Percentiles rank a stretch among this genome's conserved stretches.
These are phyloP conservation scores for Hemitrygon akajei DNA, from an alignment of 2,797 vertebrate genomes.

Conservation along the genomic window DNA sequence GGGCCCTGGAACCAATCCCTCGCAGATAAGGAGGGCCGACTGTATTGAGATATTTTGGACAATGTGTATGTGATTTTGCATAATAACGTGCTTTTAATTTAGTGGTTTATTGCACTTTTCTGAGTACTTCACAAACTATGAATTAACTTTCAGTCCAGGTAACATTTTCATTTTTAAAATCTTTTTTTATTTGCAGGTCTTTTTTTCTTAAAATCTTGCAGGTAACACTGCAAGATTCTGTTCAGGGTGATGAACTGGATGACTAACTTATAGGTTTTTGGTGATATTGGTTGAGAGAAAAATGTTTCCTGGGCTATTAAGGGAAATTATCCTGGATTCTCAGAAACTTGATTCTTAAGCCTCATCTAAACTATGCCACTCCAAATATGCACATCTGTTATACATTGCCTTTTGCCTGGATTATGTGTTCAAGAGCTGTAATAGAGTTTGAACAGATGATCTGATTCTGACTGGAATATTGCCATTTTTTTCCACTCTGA, in stretches of 20 bases:
- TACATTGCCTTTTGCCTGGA: not conserved
- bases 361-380: not conserved
- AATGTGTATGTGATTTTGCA: no score
- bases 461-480: not conserved
- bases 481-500: not conserved
- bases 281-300: not conserved
- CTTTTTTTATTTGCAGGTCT: no score
- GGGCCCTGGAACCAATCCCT: no score
- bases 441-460: not conserved
- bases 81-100: no score
- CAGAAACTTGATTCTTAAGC: no score
- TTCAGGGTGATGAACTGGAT: not conserved
- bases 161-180: no score
- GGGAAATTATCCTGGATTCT: not conserved
- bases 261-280: not conserved
- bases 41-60: no score
- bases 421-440: not conserved
- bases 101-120: no score
- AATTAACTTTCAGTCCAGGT: conserved; percentile 4
- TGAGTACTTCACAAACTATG: not conserved
- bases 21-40: no score
- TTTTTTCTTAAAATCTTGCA: no score
- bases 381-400: not conserved
- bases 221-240: not conserved
- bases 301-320: not conserved